Base-by-base conservation (phyloP, 2,888 invertebrate species). In the Drosophila bunnanda region DNA sequence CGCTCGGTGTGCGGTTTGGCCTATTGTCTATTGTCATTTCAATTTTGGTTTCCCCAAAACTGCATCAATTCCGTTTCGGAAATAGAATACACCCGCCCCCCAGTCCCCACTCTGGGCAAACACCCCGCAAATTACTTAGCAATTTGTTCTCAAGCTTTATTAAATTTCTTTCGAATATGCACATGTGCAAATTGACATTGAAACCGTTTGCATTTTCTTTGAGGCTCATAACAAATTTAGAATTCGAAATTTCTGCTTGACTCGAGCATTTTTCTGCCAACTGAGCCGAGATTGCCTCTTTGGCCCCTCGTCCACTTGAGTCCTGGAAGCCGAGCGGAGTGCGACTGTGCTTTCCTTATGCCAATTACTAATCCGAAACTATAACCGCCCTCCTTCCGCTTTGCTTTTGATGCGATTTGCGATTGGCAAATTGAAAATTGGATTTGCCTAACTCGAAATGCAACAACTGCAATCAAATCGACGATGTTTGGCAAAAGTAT, bases 351-450 rank as follows among this genome's bases (percentile, higher is more conserved):
- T 53, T 57, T 55, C 76, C 46, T 57, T 67, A 56, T 68, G 60
- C 57, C 79, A 79, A 77, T 79, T 77, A 69, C 57, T 17, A 64
- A 62, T 59, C 25, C 30, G 41, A 54, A 83, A 73, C 82, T 79
- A 57, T 72, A 78, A 67, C 34, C 48, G 22, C 36, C 25, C 5
- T 13, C 20, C n/a, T 17, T 15, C 46, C 17, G 15, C n/a, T 57
- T 54, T 61, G 36, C 58, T 41, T 69, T 67, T 62, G 65, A 78
- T 76, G 64, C 71, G 80, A 82, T 82, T 79, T 76, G 65, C 71
- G 80, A 82, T 82, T 79, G 68, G 41, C 55, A 68, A 74, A 75
- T 66, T 75, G 80, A 64, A 86, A 86, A 86, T 88, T 82, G 89
- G 75, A 75, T 88, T 86, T 85, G 69, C 65, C 50, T 28, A 77